Percentiles rank a stretch among this genome's conserved stretches.
These are phyloP conservation scores for Drosophila melanogaster DNA, from an alignment of 1,140 invertebrate species.

Conservation along the genomic window Release_6_plus_ISO1_MT NT_033777.3:14446501-14447000, in stretches of 20 bases:
- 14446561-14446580: conserved; percentile 43
- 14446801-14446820: neutral
- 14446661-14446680: conserved; percentile 52
- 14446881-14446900: neutral
- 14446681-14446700: conserved; percentile 31
- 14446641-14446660: conserved; percentile 32
- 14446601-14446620: conserved; percentile 25
- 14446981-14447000: too few species aligned
- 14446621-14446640: conserved; percentile 36
- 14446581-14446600: conserved; percentile 18
- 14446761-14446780: conserved; percentile 49
- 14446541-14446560: conserved; percentile 31
- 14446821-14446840: conserved; percentile 9
- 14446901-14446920: neutral
- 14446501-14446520: neutral
- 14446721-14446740: conserved; percentile 49
- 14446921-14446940: neutral
- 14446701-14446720: conserved; percentile 49
- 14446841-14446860: conserved; percentile 37
- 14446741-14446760: conserved; percentile 29
- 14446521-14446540: conserved; percentile 39
- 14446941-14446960: neutral
- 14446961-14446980: neutral
- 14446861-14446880: conserved; percentile 2
- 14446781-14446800: conserved; percentile 47